Evolutionary conservation across 1,140 invertebrate genomes (phyloP), one percentile per base, ranked within the genome.

Genomic region (Procambarus clarkii): DNA sequence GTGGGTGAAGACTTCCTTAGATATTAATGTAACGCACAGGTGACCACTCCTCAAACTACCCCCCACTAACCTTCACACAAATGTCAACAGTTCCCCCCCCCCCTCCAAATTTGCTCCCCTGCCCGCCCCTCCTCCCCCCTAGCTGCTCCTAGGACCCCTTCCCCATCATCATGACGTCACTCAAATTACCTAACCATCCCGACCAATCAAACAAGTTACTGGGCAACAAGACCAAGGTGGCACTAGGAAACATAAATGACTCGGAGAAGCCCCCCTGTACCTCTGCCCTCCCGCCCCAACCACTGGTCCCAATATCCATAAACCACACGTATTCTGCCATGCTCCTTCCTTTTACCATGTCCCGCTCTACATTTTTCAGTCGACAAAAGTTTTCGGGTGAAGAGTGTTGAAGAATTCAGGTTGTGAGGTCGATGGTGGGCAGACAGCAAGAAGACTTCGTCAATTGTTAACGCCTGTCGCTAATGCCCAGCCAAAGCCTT

Each of bases 361-460:
- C 46, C 84, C 2, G 11, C 48, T 2, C 8, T 86, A 54, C 84
- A 86, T 86, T 86, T 86, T 86, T 86, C 71, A 86, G 21, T 77
- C 46, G 84, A 86, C 84, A 86, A 86, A 86, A 86, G 84, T 86
- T 86, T 77, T 71, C 18, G 69, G 71, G 64, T 86, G 84, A 86
- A 77, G 84, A 54, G 48, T 54, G 84, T 54, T 86, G 9, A 86
- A 86, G 45, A 50, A 77, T 86, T 50, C 84, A 86, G 46, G 8
- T n/a, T 45, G 71, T 13, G 84, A 86, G 84, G 69, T 86, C 71
- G 48, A 54, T 24, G 45, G 84, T 77, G 84, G 83, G 71, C 71
- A 77, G 48, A 24, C 13, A 54, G 71, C 71, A 86, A 85, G 83
- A 80, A 46, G 71, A 3, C 46, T 18, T 86, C 18, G 2, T 84